Conservation (phyloP, 2,113 vertebrate species). For the Menidia beryllina region DNA sequence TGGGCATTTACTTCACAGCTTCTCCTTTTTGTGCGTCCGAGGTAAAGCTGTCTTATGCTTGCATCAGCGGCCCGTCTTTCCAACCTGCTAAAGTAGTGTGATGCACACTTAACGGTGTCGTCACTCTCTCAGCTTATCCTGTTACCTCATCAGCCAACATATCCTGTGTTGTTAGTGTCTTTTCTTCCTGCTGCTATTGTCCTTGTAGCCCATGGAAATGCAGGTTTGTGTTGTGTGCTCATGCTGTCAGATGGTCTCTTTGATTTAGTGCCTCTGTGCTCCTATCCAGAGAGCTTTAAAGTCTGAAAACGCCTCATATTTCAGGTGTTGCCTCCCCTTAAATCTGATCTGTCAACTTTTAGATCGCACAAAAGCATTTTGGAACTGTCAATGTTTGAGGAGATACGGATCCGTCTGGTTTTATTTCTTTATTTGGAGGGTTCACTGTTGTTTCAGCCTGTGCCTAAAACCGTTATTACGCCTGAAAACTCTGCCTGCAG, state of each 20-base stretch:
- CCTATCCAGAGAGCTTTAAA: conserved; percentile 10
- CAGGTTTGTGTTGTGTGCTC: conserved; percentile 19
- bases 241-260: conserved; percentile 18
- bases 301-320: conserved; percentile 31
- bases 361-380: conserved; percentile 10
- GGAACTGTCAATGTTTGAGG: neutral
- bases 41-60: neutral
- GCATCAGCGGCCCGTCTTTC: neutral
- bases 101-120: neutral
- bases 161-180: conserved; percentile 29
- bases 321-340: conserved; percentile 27
- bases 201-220: neutral
- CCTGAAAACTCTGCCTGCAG: too few relatives aligned
- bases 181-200: conserved; percentile 28
- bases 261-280: conserved; percentile 33
- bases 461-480: too few relatives aligned
- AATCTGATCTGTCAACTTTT: conserved; percentile 8
- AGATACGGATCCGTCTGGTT: neutral
- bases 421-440: too few relatives aligned
- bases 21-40: neutral
- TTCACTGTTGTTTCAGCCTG: too few relatives aligned
- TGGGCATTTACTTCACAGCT: too few relatives aligned
- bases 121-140: neutral
- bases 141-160: conserved; percentile 34
- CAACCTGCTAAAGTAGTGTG: conserved; percentile 11